These are phyloP conservation scores for Sternarchorhynchus goeldii DNA, from an alignment of 2,797 vertebrate species.

Conservation along the genomic window DNA sequence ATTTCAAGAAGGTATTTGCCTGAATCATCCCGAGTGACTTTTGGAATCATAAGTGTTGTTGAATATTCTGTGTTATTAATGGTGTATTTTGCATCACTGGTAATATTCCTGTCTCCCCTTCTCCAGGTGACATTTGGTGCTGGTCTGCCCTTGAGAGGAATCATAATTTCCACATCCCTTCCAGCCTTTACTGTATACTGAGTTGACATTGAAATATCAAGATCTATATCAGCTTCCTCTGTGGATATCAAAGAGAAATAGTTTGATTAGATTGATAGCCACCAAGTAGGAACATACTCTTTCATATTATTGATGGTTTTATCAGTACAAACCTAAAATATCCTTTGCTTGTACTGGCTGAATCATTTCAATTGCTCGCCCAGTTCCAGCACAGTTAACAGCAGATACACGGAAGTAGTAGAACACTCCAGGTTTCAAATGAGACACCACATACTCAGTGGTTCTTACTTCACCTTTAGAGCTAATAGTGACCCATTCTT, in stretches of 20 bases:
- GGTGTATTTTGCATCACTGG: constrained; percentile 82
- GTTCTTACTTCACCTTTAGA: constrained; percentile 87
- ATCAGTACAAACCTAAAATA: constrained; percentile 86
- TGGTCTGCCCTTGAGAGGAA: constrained; percentile 95
- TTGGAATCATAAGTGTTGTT: constrained; percentile 86
- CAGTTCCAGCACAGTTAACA: constrained; percentile 88
- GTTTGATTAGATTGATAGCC: constrained; percentile 20
- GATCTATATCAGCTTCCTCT: constrained; percentile 96
- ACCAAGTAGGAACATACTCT: constrained; percentile 1
- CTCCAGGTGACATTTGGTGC: constrained; percentile 92
- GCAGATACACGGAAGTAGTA: constrained; percentile 94
- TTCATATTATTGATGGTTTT: not conserved
- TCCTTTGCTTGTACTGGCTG: constrained; percentile 95
- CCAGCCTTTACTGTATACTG: constrained; percentile 89
- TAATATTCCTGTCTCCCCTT: constrained; percentile 89
- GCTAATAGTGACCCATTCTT: constrained; percentile 89
- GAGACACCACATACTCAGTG: constrained; percentile 92
- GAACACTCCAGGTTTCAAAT: constrained; percentile 88
- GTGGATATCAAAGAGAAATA: constrained; percentile 62
- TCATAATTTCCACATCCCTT: constrained; percentile 86
- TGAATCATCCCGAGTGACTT: constrained; percentile 90
- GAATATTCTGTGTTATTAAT: constrained; percentile 90
- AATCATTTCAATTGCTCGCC: constrained; percentile 90
- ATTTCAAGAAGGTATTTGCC: constrained; percentile 95
- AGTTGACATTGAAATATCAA: constrained; percentile 91